Evolutionary conservation across 2,113 vertebrate species (phyloP), one percentile per base, ranked within the genome.

Genomic region (Boleophthalmus pectinirostris): DNA sequence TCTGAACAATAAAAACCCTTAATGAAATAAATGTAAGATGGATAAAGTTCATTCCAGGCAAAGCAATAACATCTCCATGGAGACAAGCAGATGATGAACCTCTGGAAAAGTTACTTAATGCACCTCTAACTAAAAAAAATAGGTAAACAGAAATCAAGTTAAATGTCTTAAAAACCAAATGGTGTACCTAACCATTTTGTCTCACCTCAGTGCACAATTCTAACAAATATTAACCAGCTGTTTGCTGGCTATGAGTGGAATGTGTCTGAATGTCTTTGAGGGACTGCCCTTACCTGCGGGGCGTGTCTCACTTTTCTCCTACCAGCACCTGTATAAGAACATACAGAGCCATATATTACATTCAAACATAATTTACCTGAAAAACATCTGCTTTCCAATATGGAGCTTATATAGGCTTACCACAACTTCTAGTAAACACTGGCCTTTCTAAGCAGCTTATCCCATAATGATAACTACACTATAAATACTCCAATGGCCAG

Each of bases 171-270:
- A n/a, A n/a, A n/a, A n/a, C n/a, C n/a, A n/a, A n/a, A n/a, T n/a
- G n/a, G n/a, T n/a, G 20, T 8, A 8, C 51, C 51, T 53, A 5
- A 9, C 5, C 51, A 15, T 53, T 33, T 15, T 46, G 57, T 51
- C 45, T 86, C 69, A 78, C 72, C n/a, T 68, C 66, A 66, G 69
- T 15, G 16, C 74, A 81, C 35, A 13, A 64, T 21, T 33, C 20
- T 13, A 80, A 78, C 85, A 88, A 89, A 90, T 83, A 88, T 87
- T 77, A 87, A 81, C 88, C 87, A 91, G 82, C 83, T 88, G 84
- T 88, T 90, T 84, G 76, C 53, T 57, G 86, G 69, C 72, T 87
- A 88, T 87, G 82, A 78, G 83, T 79, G 83, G 88, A 93, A 93
- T 91, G 89, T 68, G 75, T 29, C 4, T 29, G 29, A 29, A 2